Evolutionary conservation across 2,888 invertebrate species (phyloP).

Genomic region (Drosophila parthenogenetica): DNA sequence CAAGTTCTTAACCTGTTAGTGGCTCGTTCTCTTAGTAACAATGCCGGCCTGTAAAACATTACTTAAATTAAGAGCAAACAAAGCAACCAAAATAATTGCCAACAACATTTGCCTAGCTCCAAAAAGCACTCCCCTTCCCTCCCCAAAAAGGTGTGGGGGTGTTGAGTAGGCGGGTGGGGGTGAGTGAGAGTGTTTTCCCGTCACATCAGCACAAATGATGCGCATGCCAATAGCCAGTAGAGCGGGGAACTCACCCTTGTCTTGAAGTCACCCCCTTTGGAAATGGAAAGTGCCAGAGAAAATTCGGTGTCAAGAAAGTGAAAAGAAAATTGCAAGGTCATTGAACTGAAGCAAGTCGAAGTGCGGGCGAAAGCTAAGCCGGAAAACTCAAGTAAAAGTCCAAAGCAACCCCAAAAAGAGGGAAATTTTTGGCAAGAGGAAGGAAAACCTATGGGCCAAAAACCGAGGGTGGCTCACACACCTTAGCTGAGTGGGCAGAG

Average conservation of each 20-base stretch:
- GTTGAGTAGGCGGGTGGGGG: not conserved
- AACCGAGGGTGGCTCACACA: constrained; percentile 54
- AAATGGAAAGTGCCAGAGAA: constrained; percentile 30
- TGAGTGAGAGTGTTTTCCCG: constrained; percentile 1
- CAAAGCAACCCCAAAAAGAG: constrained; percentile 19
- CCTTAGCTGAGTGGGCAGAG: constrained; percentile 26
- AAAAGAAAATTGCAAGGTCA: constrained; percentile 74
- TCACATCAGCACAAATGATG: constrained; percentile 48
- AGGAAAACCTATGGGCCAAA: constrained; percentile 26
- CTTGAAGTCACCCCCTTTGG: constrained; percentile 25
- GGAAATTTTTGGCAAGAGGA: constrained; percentile 19
- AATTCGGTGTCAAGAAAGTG: constrained; percentile 69
- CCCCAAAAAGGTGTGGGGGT: not conserved
- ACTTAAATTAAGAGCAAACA: constrained; percentile 51
- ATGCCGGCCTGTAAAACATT: constrained; percentile 50
- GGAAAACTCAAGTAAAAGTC: constrained; percentile 40
- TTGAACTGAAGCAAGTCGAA: constrained; percentile 59
- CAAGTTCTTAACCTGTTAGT: constrained; percentile 3
- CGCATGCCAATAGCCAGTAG: constrained; percentile 63
- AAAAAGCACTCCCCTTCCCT: not conserved
- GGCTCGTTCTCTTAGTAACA: not conserved
- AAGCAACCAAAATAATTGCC: constrained; percentile 44
- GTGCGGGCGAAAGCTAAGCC: constrained; percentile 52
- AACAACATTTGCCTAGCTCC: constrained; percentile 28
- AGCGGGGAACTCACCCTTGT: constrained; percentile 56